A percentile compares a stretch with the other conserved stretches of the same genome.
Evolutionary conservation across 64 coral and sea anemone genomes (phyloP).

Genomic region (Acropora tenuis): DNA sequence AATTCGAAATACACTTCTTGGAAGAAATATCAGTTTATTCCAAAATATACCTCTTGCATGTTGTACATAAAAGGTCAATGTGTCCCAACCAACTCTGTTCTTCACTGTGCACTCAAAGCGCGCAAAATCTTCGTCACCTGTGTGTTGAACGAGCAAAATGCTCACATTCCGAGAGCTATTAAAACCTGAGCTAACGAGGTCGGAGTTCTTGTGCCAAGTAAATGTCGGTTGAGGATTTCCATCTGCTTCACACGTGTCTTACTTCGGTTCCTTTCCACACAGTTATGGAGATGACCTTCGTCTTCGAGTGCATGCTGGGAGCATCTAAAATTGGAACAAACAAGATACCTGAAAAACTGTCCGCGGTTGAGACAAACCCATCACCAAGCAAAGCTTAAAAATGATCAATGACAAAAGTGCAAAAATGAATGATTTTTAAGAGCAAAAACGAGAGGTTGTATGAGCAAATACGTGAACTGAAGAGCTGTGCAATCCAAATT

Average conservation of each 20-base stretch:
- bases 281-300: neutral
- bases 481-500: too few relatives aligned
- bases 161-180: neutral
- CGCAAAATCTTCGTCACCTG: neutral
- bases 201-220: neutral
- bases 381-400: too few relatives aligned
- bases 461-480: too few relatives aligned
- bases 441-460: too few relatives aligned
- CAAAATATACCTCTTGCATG: neutral
- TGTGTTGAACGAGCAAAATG: neutral
- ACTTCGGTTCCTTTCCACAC: neutral
- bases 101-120: slow-evolving; percentile 11
- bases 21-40: too few relatives aligned
- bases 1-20: too few relatives aligned
- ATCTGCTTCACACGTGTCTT: neutral
- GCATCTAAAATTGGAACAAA: neutral
- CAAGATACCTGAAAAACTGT: too few relatives aligned
- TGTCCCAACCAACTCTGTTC: slow-evolving; percentile 10
- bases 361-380: too few relatives aligned
- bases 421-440: too few relatives aligned
- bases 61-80: neutral
- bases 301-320: neutral
- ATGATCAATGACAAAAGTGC: too few relatives aligned
- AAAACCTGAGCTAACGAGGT: too few relatives aligned
- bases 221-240: slow-evolving; percentile 27